Conservation (phyloP, 2,113 vertebrate genomes). For the Cyanistes caeruleus region DNA sequence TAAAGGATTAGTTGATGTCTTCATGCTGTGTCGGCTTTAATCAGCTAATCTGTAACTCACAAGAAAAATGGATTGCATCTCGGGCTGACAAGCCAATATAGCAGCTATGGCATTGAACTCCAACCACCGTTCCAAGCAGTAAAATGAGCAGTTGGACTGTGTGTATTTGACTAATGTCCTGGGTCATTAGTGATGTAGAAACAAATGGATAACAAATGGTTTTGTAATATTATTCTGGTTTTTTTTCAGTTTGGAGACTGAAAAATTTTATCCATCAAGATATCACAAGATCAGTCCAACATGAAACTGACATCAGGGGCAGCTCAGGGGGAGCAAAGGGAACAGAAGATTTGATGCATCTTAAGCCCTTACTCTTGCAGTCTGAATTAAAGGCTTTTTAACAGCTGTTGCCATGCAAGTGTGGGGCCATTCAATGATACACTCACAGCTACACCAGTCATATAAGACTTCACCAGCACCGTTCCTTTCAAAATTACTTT, state of each 20-base stretch:
- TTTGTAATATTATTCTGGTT: neutral
- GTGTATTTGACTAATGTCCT: neutral
- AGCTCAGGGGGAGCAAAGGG: neutral
- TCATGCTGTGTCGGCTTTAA: neutral
- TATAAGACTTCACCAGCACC: neutral
- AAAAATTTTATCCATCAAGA: neutral
- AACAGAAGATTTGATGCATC: neutral
- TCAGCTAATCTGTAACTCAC: neutral
- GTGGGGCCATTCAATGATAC: neutral
- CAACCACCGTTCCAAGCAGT: neutral
- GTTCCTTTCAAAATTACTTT: neutral
- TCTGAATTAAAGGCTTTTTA: neutral
- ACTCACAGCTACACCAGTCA: neutral
- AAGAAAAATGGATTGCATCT: neutral
- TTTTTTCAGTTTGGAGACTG: neutral
- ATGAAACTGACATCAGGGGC: neutral
- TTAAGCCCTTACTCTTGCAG: neutral
- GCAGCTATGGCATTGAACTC: neutral
- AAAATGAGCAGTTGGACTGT: neutral
- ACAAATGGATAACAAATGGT: neutral
- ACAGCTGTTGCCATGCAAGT: neutral
- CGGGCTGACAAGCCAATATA: neutral
- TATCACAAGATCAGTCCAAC: neutral
- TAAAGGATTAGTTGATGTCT: neutral
- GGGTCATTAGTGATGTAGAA: neutral